A percentile compares a stretch with the other conserved stretches of the same genome.
These are phyloP conservation scores for Tympanuchus pallidicinctus DNA, from an alignment of 2,113 vertebrate genomes.

Conservation along the genomic window DNA sequence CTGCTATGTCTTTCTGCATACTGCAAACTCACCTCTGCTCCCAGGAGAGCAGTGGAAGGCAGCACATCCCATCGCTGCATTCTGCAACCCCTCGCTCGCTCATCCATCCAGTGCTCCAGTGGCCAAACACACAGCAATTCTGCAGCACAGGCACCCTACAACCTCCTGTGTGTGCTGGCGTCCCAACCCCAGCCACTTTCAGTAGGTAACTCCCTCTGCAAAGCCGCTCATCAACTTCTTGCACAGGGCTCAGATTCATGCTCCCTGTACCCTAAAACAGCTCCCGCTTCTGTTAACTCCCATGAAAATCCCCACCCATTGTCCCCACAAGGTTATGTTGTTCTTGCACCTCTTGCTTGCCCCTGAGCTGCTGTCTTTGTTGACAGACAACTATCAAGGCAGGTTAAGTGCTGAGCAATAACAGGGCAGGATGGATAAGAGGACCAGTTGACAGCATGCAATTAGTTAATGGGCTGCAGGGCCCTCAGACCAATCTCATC, in stretches of 20 bases:
- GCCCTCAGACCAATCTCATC: conserved; percentile 50
- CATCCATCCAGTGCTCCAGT: fast-evolving
- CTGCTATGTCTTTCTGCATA: not conserved
- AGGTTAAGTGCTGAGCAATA: conserved; percentile 38
- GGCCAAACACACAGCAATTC: not conserved
- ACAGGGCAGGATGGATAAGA: not conserved
- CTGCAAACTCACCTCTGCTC: not conserved
- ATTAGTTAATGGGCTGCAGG: conserved; percentile 68
- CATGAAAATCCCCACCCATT: fast-evolving
- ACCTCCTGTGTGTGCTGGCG: not conserved
- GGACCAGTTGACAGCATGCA: conserved; percentile 13
- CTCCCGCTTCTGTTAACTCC: not conserved
- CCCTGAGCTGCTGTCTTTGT: not conserved
- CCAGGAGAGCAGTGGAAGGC: fast-evolving
- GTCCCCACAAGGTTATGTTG: not conserved
- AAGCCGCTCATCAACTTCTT: not conserved
- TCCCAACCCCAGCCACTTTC: not conserved
- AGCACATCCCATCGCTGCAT: fast-evolving
- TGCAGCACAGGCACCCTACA: not conserved
- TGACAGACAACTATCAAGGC: not conserved
- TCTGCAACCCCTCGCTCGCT: fast-evolving
- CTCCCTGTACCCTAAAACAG: not conserved
- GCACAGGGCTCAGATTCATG: not conserved
- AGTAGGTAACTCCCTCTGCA: not conserved
- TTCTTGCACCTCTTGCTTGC: not conserved